Percentiles rank a stretch among this genome's conserved stretches.
phyloP scores from a whole-genome alignment of 2,888 invertebrate species.

The Sepioteuthis lessoniana region DNA sequence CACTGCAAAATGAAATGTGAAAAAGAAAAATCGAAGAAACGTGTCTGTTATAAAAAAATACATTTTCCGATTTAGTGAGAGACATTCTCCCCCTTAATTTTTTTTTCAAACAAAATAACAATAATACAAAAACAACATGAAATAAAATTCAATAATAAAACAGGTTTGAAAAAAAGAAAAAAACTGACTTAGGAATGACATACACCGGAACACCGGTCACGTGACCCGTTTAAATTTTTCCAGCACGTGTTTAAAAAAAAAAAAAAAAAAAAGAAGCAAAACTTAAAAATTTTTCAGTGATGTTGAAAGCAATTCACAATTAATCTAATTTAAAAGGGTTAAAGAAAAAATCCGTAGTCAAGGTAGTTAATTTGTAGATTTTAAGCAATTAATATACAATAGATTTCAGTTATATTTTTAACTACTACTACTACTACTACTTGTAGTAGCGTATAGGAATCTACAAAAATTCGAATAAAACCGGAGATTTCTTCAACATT shows the following conservation, averaged over 20 bases:
- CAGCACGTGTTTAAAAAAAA: neutral
- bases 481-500: too few species aligned
- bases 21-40: neutral
- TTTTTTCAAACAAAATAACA: neutral
- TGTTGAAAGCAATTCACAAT: too few species aligned
- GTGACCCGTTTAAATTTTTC: neutral
- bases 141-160: neutral
- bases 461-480: too few species aligned
- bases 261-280: too few species aligned
- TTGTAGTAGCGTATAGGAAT: too few species aligned
- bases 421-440: too few species aligned
- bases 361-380: too few species aligned
- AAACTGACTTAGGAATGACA: neutral
- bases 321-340: too few species aligned
- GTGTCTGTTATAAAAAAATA: neutral
- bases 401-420: too few species aligned
- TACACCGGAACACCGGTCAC: slow-evolving; percentile 15
- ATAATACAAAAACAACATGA: neutral
- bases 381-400: too few species aligned
- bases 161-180: neutral
- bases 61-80: neutral
- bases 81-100: neutral
- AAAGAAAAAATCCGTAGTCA: too few species aligned
- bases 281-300: too few species aligned
- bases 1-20: neutral